Conservation (phyloP, 2,113 vertebrate genomes). For the Nothoprocta pentlandii region DNA sequence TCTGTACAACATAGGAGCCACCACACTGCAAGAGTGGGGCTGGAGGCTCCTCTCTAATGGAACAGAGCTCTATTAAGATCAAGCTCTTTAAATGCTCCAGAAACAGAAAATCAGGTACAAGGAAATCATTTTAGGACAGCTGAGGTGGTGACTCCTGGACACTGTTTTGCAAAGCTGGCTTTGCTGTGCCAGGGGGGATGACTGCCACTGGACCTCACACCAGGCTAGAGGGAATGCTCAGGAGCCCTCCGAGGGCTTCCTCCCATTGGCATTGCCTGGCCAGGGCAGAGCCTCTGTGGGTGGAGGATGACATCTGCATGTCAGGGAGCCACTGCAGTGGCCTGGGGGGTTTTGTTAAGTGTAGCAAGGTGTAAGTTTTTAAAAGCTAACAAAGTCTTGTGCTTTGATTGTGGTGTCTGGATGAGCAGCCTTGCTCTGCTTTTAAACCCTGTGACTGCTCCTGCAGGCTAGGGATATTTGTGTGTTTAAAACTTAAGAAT, state of each 20-base stretch:
- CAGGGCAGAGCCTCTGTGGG: background rate
- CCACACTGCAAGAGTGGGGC: background rate
- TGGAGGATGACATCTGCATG: background rate
- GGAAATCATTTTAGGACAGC: background rate
- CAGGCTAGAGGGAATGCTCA: background rate
- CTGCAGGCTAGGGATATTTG: background rate
- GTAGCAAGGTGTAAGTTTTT: background rate
- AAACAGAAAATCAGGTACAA: background rate
- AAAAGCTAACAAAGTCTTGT: background rate
- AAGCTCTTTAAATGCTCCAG: background rate
- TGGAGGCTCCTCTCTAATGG: background rate
- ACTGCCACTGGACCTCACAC: background rate
- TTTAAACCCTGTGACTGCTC: background rate
- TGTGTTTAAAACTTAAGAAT: background rate
- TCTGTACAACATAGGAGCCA: background rate
- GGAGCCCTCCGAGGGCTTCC: background rate
- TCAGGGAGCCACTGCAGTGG: background rate
- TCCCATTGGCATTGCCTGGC: background rate
- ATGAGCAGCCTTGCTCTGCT: background rate
- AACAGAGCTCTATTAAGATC: background rate
- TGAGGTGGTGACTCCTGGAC: background rate
- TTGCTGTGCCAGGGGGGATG: fast-evolving
- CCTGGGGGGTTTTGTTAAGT: background rate
- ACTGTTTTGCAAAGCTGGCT: background rate
- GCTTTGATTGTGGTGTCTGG: background rate